phyloP scores from a whole-genome alignment of 2,113 vertebrate genomes.

The Gambusia holbrooki region DNA sequence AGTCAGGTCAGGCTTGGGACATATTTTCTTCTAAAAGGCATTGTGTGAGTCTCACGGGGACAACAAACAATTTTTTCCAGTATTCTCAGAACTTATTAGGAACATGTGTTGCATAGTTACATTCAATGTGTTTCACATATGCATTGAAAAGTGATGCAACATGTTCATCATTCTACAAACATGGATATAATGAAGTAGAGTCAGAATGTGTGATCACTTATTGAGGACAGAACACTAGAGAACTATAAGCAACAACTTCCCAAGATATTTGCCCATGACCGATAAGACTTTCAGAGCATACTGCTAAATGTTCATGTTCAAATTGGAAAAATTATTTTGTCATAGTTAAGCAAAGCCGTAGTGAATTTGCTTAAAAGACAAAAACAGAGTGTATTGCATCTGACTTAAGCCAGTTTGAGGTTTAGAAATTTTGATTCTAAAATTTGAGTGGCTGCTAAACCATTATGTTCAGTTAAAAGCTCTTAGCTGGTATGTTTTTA shows the following conservation, averaged over 20 bases:
- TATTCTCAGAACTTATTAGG: slow-evolving; percentile 29
- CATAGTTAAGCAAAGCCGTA: neutral
- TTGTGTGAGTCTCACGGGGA: slow-evolving; percentile 40
- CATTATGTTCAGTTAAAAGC: no score
- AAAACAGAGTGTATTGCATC: no score
- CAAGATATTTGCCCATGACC: slow-evolving; percentile 17
- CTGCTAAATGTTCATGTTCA: slow-evolving; percentile 1
- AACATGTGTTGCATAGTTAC: slow-evolving; percentile 29
- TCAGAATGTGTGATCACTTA: slow-evolving; percentile 46
- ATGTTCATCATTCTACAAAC: slow-evolving; percentile 35
- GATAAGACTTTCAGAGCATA: slow-evolving; percentile 8
- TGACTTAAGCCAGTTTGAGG: no score
- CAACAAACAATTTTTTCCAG: slow-evolving; percentile 23
- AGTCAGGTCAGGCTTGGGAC: no score
- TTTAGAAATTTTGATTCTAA: no score
- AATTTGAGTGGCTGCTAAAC: no score
- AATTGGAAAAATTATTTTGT: neutral
- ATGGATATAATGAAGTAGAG: slow-evolving; percentile 11
- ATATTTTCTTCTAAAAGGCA: no score
- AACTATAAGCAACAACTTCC: slow-evolving; percentile 14
- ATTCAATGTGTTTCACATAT: slow-evolving; percentile 47
- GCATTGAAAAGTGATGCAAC: slow-evolving; percentile 23
- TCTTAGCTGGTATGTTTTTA: no score
- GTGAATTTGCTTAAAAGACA: no score
- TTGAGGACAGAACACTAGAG: slow-evolving; percentile 20